Conservation (phyloP, 2,797 vertebrate genomes). For the Helicolenus hilgendorfi region DNA sequence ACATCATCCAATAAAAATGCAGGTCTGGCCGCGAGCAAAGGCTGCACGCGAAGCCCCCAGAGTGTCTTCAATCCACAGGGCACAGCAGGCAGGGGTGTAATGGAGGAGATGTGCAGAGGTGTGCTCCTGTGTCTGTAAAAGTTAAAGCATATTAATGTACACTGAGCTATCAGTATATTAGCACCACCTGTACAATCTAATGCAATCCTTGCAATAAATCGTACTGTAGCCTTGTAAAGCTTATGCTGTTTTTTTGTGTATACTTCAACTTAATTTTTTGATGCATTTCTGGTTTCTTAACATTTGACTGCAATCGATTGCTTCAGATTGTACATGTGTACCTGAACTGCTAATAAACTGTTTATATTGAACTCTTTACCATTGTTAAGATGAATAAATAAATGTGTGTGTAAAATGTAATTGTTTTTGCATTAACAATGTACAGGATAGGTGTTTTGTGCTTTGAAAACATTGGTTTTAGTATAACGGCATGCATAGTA, state of each 20-base stretch:
- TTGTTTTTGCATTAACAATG: background rate
- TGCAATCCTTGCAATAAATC: constrained; percentile 32
- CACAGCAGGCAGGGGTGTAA: constrained; percentile 32
- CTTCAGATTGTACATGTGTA: background rate
- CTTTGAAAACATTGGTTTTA: background rate
- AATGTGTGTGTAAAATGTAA: background rate
- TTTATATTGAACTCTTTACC: background rate
- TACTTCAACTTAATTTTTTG: background rate
- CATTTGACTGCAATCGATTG: background rate
- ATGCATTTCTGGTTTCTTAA: background rate
- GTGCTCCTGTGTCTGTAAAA: constrained; percentile 47
- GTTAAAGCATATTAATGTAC: constrained; percentile 57
- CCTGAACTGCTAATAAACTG: background rate
- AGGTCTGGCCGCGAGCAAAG: constrained; percentile 19
- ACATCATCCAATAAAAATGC: constrained; percentile 80
- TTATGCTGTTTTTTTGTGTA: background rate
- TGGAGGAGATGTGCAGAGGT: constrained; percentile 32
- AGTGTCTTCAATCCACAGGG: constrained; percentile 49
- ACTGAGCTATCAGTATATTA: constrained; percentile 46
- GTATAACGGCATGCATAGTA: background rate
- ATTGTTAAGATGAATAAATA: background rate
- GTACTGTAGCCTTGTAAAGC: background rate
- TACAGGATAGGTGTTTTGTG: background rate
- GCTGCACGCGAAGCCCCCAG: constrained; percentile 30
- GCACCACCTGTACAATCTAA: constrained; percentile 1